These are phyloP conservation scores for Cepphus grylle DNA, from an alignment of 2,113 vertebrate species.

Conservation along the genomic window DNA sequence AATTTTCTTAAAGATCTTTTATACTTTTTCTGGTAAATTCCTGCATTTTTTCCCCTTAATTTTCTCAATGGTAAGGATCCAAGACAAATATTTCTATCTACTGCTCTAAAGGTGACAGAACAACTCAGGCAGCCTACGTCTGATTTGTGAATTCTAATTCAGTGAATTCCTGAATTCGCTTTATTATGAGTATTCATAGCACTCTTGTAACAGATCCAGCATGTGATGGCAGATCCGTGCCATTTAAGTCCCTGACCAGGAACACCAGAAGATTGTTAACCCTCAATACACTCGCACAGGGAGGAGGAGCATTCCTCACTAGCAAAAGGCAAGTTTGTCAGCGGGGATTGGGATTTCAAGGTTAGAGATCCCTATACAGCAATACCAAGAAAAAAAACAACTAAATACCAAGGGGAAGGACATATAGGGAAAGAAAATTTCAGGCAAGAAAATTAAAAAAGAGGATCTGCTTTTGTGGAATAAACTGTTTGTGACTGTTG, in stretches of 20 bases:
- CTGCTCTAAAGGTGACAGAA: not conserved
- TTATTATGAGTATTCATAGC: fast-evolving
- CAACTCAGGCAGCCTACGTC: not conserved
- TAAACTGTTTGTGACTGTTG: not conserved
- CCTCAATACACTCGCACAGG: not conserved
- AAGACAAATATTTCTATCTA: not conserved
- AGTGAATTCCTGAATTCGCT: not conserved
- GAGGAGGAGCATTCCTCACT: not conserved
- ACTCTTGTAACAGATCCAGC: not conserved
- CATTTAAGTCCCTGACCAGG: not conserved
- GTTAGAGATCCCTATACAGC: not conserved
- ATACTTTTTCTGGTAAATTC: not conserved
- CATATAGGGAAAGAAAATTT: not conserved
- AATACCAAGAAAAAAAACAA: not conserved
- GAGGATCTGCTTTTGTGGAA: not conserved
- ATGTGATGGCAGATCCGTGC: fast-evolving
- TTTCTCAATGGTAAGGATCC: not conserved
- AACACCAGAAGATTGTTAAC: not conserved
- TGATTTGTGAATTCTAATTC: not conserved
- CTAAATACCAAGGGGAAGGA: not conserved
- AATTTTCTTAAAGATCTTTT: not conserved
- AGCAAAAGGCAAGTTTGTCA: not conserved
- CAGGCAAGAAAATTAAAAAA: not conserved
- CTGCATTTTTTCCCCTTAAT: not conserved
- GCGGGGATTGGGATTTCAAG: not conserved